Evolutionary conservation across 2,113 vertebrate species (phyloP).

Genomic region (Calidris pugnax): DNA sequence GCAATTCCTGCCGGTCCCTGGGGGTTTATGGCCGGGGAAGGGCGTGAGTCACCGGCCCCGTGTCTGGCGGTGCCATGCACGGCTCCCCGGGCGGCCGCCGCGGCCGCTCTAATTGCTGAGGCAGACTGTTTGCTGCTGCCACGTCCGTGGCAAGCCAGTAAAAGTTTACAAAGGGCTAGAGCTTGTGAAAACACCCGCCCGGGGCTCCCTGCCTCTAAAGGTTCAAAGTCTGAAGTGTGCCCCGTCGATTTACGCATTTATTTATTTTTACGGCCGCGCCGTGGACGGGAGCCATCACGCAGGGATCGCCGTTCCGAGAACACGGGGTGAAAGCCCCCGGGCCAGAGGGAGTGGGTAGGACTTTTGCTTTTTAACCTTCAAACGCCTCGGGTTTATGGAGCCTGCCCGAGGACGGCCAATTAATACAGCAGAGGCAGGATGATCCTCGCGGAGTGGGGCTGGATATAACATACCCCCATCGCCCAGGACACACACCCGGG

Average conservation of each 20-base stretch:
- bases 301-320: not conserved
- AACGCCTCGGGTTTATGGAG: accelerated
- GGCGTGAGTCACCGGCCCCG: constrained; percentile 26
- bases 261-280: not conserved
- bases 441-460: not conserved
- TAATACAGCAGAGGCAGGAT: accelerated
- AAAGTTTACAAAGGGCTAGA: constrained; percentile 65
- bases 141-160: constrained; percentile 41
- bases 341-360: not conserved
- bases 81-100: not conserved
- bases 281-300: not conserved
- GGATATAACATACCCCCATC: accelerated
- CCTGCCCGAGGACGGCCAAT: not conserved
- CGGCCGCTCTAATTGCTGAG: constrained; percentile 42
- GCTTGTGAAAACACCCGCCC: constrained; percentile 47
- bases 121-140: constrained; percentile 54
- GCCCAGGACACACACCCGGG: accelerated
- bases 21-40: constrained; percentile 45
- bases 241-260: not conserved
- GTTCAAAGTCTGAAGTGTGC: constrained; percentile 71
- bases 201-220: not conserved
- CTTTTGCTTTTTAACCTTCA: constrained; percentile 35
- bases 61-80: constrained; percentile 60
- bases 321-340: not conserved
- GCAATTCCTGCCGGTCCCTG: not conserved